Percentiles rank a stretch among this genome's conserved stretches.
Evolutionary conservation across 92 coral and sea anemone species (phyloP).

Genomic region (Desmophyllum pertusum): DNA sequence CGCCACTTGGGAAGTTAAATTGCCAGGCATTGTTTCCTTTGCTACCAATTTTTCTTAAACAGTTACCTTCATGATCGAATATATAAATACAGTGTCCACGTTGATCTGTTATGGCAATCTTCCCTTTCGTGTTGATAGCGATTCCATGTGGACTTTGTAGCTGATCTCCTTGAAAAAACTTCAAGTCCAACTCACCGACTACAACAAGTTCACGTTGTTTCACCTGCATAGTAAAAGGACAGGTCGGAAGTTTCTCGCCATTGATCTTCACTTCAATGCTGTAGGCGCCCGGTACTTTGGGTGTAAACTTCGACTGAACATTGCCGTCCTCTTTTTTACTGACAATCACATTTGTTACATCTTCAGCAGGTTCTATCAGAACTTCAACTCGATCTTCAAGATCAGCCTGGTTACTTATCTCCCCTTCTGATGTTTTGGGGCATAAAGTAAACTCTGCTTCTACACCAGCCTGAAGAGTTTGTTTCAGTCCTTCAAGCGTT

Average conservation of each 20-base stretch:
- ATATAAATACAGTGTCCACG: neutral
- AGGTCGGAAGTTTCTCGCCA: slow-evolving; percentile 2
- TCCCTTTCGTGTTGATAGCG: neutral
- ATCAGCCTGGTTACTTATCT: neutral
- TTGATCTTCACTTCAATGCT: neutral
- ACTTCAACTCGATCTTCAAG: slow-evolving; percentile 4
- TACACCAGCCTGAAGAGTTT: slow-evolving; percentile 8
- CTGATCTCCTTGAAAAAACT: neutral
- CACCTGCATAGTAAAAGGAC: neutral
- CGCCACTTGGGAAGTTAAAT: neutral
- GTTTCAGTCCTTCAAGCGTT: neutral
- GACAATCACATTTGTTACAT: neutral
- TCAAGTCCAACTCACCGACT: neutral
- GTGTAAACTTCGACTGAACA: neutral
- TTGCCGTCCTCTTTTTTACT: neutral
- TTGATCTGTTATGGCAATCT: neutral
- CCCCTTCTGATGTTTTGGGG: neutral
- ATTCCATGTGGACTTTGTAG: neutral
- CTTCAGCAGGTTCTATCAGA: neutral
- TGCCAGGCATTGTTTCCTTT: neutral
- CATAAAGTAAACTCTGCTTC: neutral
- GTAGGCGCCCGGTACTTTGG: slow-evolving; percentile 3
- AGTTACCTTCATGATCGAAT: neutral
- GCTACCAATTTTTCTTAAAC: neutral
- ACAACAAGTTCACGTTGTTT: slow-evolving; percentile 12